Evolutionary conservation across 2,888 invertebrate genomes (phyloP), one percentile per base, ranked within the genome.

Genomic region (Hirtodrosophila trivittata): DNA sequence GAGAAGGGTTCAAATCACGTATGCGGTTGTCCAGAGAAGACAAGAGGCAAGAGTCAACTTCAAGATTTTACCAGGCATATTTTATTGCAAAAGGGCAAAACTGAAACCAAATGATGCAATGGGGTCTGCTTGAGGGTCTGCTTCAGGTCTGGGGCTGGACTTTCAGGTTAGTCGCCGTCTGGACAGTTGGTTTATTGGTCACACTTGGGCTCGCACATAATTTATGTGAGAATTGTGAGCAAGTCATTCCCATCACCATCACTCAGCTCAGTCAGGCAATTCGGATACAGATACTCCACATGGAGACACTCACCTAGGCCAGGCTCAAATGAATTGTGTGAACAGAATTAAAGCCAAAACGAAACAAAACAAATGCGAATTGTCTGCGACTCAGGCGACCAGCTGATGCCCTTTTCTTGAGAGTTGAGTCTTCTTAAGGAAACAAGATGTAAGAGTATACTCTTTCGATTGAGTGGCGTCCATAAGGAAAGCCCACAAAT

Each of bases 151-250:
- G 18, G 28, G 28, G 33, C 45, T 49, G 55, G 56, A 42, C 43
- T 73, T 72, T 72, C 68, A 58, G 66, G 63, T 70, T 70, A 50
- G 69, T 62, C 50, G 73, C 64, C 50, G 73, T 66, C 81, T 75
- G 87, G 77, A 71, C 86, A 82, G 88, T 75, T 81, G 78, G 86
- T 86, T 88, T 88, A 87, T 88, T 85, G 87, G 88, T 88, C 89
- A 88, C 88, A 89, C 87, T 87, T 88, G 88, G 88, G 75, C 86
- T 88, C 88, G 78, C 85, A 82, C 88, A 83, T 88, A 87, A 88
- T 86, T 87, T 81, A 88, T 89, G 89, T 88, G 88, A 68, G 88
- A 88, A 82, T 66, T 76, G 56, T 68, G 60, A 63, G 68, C 77
- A 67, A 84, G 81, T 76, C 85, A 81, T 81, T 84, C 81, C 78